phyloP scores from a whole-genome alignment of 1,140 invertebrate genomes.

The Tigriopus japonicus region DNA sequence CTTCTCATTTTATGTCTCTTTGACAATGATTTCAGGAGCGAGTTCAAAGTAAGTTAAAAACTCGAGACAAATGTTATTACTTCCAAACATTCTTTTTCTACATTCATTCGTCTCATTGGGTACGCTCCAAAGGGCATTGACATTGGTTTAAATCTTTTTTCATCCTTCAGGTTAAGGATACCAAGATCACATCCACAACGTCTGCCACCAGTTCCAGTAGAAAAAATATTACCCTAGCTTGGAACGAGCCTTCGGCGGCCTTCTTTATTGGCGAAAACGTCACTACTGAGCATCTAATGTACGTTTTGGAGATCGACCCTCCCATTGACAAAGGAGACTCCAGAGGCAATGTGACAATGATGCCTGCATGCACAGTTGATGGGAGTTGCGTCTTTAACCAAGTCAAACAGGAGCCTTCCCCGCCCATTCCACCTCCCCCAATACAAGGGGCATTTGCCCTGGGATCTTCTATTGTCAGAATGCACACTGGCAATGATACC shows the following conservation, averaged over 20 bases:
- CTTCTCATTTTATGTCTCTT: neutral
- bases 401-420: neutral
- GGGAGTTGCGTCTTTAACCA: neutral
- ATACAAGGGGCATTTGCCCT: too few species aligned
- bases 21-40: neutral
- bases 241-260: neutral
- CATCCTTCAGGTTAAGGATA: neutral
- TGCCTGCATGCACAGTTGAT: neutral
- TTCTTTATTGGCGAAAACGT: neutral
- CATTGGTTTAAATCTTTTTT: too few species aligned
- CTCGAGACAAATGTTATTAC: too few species aligned
- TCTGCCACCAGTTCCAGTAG: neutral
- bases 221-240: neutral
- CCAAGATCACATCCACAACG: neutral
- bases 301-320: neutral
- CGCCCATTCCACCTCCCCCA: too few species aligned
- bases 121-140: too few species aligned
- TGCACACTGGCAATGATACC: too few species aligned
- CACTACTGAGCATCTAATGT: neutral
- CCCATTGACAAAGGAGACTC: neutral
- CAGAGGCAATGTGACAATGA: neutral
- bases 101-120: too few species aligned
- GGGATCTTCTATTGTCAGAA: too few species aligned
- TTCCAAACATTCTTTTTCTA: too few species aligned
- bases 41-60: neutral